A percentile compares a stretch with the other conserved stretches of the same genome.
Conservation (phyloP, 2,888 invertebrate genomes). For the Pseudococcus longispinus region DNA sequence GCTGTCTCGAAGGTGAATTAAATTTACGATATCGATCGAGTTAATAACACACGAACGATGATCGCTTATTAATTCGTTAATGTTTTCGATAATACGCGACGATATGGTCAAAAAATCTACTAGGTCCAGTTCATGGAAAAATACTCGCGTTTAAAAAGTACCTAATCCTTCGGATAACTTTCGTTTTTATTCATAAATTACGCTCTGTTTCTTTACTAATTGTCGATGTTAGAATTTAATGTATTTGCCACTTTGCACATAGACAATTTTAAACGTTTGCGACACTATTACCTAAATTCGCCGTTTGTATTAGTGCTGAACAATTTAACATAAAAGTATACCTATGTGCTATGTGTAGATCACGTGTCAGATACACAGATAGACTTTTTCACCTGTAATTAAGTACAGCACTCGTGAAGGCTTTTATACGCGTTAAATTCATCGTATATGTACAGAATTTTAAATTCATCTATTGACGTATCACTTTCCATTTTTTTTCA, state of each 20-base stretch:
- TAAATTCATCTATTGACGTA: not conserved
- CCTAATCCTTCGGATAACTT: constrained; percentile 1
- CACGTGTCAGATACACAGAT: not conserved
- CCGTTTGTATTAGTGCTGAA: not conserved
- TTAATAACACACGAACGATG: not conserved
- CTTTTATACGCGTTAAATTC: not conserved
- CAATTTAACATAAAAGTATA: constrained; percentile 17
- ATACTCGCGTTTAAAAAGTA: not conserved
- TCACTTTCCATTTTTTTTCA: constrained; percentile 14
- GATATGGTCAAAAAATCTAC: constrained; percentile 7
- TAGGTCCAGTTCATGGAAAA: constrained; percentile 17
- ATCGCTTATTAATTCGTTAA: not conserved
- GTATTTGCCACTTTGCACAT: constrained; percentile 17
- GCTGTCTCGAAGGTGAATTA: not conserved
- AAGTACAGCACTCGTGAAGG: not conserved
- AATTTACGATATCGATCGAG: not conserved
- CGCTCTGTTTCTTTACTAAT: constrained; percentile 51
- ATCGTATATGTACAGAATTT: not conserved
- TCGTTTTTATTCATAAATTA: constrained; percentile 48
- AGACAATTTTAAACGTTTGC: constrained; percentile 29
- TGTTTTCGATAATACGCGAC: not conserved
- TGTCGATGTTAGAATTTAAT: constrained; percentile 43
- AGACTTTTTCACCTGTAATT: not conserved
- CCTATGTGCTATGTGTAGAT: not conserved
- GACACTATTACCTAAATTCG: constrained; percentile 45